phyloP scores from a whole-genome alignment of 2,888 invertebrate species.

The Perizoma flavofasciatum region DNA sequence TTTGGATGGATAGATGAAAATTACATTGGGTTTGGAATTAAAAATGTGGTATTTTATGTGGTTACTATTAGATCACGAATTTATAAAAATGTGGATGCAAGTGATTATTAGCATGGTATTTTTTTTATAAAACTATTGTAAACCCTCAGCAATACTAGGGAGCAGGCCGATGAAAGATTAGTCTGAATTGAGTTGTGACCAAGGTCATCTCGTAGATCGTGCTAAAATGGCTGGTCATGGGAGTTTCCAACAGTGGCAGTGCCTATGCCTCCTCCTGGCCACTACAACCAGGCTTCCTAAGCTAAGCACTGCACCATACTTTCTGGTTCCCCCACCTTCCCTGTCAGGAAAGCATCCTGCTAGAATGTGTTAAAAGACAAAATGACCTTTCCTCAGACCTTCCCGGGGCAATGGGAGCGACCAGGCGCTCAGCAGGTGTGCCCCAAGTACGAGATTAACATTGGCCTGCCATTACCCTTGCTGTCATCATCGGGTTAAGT shows the following conservation, averaged over 20 bases:
- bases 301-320: conserved; percentile 78
- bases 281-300: conserved; percentile 77
- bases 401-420: conserved; percentile 87
- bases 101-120: conserved; percentile 4
- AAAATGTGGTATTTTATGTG: not conserved
- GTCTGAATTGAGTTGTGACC: conserved; percentile 93
- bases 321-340: conserved; percentile 90
- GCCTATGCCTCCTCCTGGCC: conserved; percentile 75
- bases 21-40: conserved; percentile 7
- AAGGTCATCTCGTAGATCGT: conserved; percentile 88
- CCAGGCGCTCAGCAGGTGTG: conserved; percentile 85
- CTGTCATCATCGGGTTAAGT: conserved; percentile 72
- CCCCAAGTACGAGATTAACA: conserved; percentile 91
- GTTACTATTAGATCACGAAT: too few relatives aligned
- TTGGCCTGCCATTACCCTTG: conserved; percentile 84
- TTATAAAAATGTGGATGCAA: too few relatives aligned
- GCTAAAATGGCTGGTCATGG: conserved; percentile 89
- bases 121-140: not conserved
- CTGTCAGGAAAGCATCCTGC: conserved; percentile 86
- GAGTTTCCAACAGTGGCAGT: conserved; percentile 86
- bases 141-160: conserved; percentile 75
- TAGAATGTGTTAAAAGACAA: conserved; percentile 84
- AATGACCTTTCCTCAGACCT: conserved; percentile 90
- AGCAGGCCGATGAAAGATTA: conserved; percentile 89
- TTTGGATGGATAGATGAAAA: conserved; percentile 11